Percentiles rank a stretch among this genome's conserved stretches.
These are phyloP conservation scores for Hippocampus abdominalis DNA, from an alignment of 2,113 vertebrate genomes.

Conservation along the genomic window DNA sequence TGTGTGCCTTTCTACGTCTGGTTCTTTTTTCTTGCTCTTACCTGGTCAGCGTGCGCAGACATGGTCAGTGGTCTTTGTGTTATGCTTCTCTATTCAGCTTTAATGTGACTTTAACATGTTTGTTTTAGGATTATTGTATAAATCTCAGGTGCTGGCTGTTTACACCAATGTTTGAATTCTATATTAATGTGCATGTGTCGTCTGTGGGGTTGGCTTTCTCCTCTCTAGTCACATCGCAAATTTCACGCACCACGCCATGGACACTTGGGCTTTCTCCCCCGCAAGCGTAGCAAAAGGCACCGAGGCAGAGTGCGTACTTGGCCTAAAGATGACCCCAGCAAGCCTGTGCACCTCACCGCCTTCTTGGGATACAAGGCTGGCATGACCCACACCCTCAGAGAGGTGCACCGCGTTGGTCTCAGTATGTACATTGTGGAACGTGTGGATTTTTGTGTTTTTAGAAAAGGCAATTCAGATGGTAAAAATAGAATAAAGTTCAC, in stretches of 20 bases:
- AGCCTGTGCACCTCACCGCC: slow-evolving; percentile 89
- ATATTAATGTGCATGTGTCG: background rate
- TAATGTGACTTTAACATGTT: slow-evolving; percentile 1
- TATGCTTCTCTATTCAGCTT: background rate
- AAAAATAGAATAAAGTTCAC: too few relatives aligned
- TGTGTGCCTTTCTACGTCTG: background rate
- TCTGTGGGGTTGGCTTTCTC: background rate
- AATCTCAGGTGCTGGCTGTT: too few relatives aligned
- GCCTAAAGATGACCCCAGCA: slow-evolving; percentile 87
- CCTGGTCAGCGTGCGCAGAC: slow-evolving; percentile 44
- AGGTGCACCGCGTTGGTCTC: slow-evolving; percentile 86
- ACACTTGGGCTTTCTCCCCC: slow-evolving; percentile 91
- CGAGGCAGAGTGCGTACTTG: slow-evolving; percentile 92
- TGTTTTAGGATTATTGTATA: background rate
- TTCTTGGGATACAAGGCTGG: slow-evolving; percentile 96
- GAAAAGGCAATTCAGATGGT: too few relatives aligned
- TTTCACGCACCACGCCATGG: slow-evolving; percentile 94
- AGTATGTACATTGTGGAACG: slow-evolving; percentile 64
- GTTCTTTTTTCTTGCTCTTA: slow-evolving; percentile 51
- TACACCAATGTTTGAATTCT: background rate
- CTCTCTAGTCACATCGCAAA: slow-evolving; percentile 88
- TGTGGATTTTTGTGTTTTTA: too few relatives aligned
- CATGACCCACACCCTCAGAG: slow-evolving; percentile 95
- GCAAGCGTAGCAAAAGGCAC: slow-evolving; percentile 86
- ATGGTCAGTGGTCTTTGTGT: slow-evolving; percentile 76